Percentiles rank a stretch among this genome's conserved stretches.
phyloP scores from a whole-genome alignment of 2,888 invertebrate species.

The Rutpela maculata region DNA sequence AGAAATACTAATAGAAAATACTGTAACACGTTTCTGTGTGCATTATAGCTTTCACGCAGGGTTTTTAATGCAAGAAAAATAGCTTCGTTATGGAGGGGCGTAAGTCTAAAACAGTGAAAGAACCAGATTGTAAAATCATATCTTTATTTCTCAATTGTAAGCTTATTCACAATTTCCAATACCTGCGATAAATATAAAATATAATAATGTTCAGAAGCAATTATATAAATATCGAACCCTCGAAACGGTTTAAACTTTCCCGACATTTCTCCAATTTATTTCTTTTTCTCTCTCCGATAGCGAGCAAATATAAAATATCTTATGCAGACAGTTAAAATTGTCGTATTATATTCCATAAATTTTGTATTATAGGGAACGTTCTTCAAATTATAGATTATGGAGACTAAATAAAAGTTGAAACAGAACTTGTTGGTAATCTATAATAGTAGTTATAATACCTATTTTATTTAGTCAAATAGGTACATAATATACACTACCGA shows the following conservation, averaged over 20 bases:
- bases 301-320: background rate
- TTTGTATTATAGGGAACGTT: background rate
- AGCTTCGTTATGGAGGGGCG: no score
- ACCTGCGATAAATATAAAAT: background rate
- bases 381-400: background rate
- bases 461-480: no score
- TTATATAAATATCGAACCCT: background rate
- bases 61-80: no score
- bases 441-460: no score
- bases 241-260: background rate
- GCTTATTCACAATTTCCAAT: background rate
- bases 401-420: background rate
- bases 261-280: background rate
- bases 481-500: no score
- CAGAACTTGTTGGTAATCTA: no score
- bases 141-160: no score
- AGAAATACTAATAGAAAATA: no score
- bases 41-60: no score
- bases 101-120: no score
- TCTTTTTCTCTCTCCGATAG: background rate
- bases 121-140: no score
- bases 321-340: background rate
- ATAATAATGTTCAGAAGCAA: background rate
- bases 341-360: background rate
- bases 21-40: no score